Evolutionary conservation across 2,797 vertebrate species (phyloP), one percentile per base, ranked within the genome.

Genomic region (Anomalospiza imberbis): DNA sequence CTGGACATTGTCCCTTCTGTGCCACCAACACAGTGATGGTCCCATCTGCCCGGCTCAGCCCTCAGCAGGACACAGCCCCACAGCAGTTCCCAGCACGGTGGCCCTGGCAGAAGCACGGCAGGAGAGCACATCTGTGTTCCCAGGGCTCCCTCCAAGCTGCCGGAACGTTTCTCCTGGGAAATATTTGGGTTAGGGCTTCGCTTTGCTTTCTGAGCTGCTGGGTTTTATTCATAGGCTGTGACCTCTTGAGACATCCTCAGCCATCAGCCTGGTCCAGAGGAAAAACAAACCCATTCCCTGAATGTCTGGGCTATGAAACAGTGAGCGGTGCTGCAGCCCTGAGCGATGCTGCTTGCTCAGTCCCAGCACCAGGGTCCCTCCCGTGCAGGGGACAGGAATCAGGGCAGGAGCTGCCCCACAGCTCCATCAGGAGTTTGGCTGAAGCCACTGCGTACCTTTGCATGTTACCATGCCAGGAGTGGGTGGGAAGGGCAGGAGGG

Each of bases 211-310:
- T 36, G 79, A 89, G 78, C 45, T 1, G 6, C 78, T 38, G 70
- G 28, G 58, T 94, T 81, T 94, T 95, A 92, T 94, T 95, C 94
- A 92, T 68, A 91, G 93, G 79, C 92, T 0, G 0, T 24, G 60
- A 93, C 85, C 94, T 91, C 95, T 77, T 97, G 98, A 97, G 97
- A 96, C 96, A 95, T 97, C 97, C 91, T 95, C 79, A 62, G 90
- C 93, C 36, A 45, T 77, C 73, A 78, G 80, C 60, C 76, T 48
- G 57, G 74, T 81, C 76, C 74, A 29, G 71, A 88, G 71, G 75
- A 92, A 91, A 92, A 94, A 83, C 61, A 91, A 95, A 65, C 45
- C 87, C 17, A 11, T 74, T 73, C 67, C 57, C n/a, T 54, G 68
- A 57, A 60, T 6, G 4, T 70, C 67, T 50, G 24, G 73, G 57